Evolutionary conservation across 2,113 vertebrate species (phyloP).

Genomic region (Myotis lucifugus): DNA sequence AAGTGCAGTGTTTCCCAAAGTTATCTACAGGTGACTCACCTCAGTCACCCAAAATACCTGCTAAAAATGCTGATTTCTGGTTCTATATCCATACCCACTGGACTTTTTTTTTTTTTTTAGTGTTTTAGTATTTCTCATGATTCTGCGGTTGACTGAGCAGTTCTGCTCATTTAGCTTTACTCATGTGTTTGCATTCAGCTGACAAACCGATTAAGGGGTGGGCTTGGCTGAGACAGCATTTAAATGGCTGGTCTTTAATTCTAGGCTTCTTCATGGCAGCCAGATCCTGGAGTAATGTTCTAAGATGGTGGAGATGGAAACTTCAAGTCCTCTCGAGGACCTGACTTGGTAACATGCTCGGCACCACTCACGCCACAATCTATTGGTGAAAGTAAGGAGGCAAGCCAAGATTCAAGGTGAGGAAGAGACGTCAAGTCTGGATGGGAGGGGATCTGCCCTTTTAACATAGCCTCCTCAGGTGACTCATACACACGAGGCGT

Average conservation of each 20-base stretch:
- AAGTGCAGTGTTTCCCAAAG: background rate
- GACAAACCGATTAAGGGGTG: background rate
- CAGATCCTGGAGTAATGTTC: background rate
- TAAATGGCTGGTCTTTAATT: background rate
- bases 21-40: background rate
- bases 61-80: constrained; percentile 33
- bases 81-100: background rate
- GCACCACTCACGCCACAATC: background rate
- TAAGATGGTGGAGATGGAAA: background rate
- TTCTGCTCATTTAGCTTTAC: background rate
- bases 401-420: constrained; percentile 23
- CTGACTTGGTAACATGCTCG: background rate
- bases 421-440: background rate
- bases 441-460: background rate
- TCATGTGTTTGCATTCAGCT: background rate
- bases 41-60: background rate
- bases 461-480: background rate
- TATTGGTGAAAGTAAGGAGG: background rate
- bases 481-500: background rate
- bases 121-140: background rate
- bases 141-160: background rate
- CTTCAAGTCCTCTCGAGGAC: background rate
- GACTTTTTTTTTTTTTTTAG: background rate
- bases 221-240: background rate
- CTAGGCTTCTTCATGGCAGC: background rate